Base-by-base conservation (phyloP, 2,888 invertebrate genomes). In the Octonoba sinensis region DNA sequence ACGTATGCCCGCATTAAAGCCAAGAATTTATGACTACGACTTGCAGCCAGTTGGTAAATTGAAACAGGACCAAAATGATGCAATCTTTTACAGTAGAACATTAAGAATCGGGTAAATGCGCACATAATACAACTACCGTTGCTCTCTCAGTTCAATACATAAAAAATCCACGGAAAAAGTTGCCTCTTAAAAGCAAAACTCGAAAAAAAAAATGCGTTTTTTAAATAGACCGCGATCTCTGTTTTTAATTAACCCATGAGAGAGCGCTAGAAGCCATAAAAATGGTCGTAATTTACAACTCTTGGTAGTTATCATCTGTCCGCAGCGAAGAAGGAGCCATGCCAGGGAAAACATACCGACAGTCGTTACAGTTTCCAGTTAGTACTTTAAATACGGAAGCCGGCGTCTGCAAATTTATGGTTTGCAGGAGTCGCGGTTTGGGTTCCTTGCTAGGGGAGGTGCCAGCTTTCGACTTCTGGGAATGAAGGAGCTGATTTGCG, bases 221-320 rank as follows among this genome's bases (percentile, higher is more conserved):
- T 65, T 27, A 75, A 67, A 75, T 67, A 59, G 59, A 66, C 74
- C 47, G 13, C 57, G 49, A 76, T 60, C 51, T 62, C 72, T 67
- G 76, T 60, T 60, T 76, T 67, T 76, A 76, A 76, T 76, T 76
- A 76, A 62, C 76, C 49, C 59, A 24, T 67, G 1, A 46, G 64
- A 22, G 56, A 73, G 73, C 22, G 44, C 57, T 44, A 18, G 12
- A 47, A 44, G 22, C 22, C 65, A 64, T 56, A 73, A 73, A 73
- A 54, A 65, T 13, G 24, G 46, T 62, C 65, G 56, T 73, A 73
- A 47, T 73, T 73, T 62, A 65, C 20, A 62, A 56, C 24, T 27
- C 73, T 22, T 24, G 65, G 73, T 73, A 65, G 54, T 73, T 65
- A 73, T 60, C 64, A 56, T 65, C 36, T 64, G 73, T 73, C 56